Conservation (phyloP, 2,888 invertebrate species). For the Callimorpha dominula region DNA sequence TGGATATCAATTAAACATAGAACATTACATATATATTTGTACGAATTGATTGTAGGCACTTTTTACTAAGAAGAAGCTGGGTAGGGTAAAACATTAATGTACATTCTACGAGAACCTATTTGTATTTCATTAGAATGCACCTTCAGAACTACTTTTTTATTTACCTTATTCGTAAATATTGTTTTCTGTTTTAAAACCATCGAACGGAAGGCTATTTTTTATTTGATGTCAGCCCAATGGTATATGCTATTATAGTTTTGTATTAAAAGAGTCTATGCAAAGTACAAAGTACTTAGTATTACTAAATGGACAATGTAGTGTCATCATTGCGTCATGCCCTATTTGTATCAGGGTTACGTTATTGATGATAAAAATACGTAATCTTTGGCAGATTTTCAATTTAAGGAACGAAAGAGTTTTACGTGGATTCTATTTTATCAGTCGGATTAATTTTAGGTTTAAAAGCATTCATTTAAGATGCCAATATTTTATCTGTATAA, state of each 20-base stretch:
- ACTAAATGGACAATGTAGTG: constrained; percentile 8
- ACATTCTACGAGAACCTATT: too few relatives aligned
- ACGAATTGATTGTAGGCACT: too few relatives aligned
- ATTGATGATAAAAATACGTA: background rate
- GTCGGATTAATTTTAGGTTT: background rate
- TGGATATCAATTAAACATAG: too few relatives aligned
- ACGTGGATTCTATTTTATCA: background rate
- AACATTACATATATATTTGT: too few relatives aligned
- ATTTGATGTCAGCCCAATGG: background rate
- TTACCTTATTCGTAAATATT: too few relatives aligned
- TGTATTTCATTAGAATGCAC: too few relatives aligned
- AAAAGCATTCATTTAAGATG: background rate
- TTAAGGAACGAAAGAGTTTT: background rate
- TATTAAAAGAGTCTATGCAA: background rate
- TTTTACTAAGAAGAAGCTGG: too few relatives aligned
- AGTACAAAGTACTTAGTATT: constrained; percentile 17
- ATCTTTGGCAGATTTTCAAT: background rate
- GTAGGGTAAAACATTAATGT: too few relatives aligned
- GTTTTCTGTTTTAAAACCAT: background rate
- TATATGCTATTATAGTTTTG: too few relatives aligned
- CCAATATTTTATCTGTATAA: background rate
- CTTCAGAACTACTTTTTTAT: too few relatives aligned
- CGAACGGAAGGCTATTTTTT: too few relatives aligned
- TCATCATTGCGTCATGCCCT: constrained; percentile 11
- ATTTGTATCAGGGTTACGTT: constrained; percentile 6